Evolutionary conservation across 2,888 invertebrate genomes (phyloP).

Genomic region (Rotaria sp.): DNA sequence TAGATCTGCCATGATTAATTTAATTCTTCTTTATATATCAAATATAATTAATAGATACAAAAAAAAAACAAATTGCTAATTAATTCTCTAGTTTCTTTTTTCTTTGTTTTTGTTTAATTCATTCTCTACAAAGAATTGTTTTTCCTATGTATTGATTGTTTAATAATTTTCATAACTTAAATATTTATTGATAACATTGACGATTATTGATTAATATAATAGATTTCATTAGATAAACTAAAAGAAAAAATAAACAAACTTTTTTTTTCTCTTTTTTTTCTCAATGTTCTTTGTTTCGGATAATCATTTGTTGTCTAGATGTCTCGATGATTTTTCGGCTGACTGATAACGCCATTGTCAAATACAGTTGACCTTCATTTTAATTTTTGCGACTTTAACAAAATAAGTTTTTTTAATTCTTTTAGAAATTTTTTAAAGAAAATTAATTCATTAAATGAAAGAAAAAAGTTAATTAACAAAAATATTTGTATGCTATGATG

Average conservation of each 20-base stretch:
- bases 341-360: background rate
- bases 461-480: no score
- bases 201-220: background rate
- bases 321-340: background rate
- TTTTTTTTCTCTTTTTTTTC: background rate
- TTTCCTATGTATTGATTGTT: background rate
- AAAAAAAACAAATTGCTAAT: background rate
- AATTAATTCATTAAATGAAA: background rate
- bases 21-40: background rate
- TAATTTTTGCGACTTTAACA: background rate
- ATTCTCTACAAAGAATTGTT: background rate
- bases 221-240: background rate
- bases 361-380: background rate
- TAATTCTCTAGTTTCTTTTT: background rate
- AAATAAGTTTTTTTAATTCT: background rate
- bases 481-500: background rate
- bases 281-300: slow-evolving; percentile 15
- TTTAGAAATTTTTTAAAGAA: background rate
- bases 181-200: background rate
- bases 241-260: background rate
- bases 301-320: slow-evolving; percentile 22
- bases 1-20: slow-evolving; percentile 81
- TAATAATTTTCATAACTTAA: background rate
- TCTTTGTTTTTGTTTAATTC: background rate
- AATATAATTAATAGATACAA: background rate